Evolutionary conservation across 2,888 invertebrate genomes (phyloP).

Genomic region (Stenodema calcarata): DNA sequence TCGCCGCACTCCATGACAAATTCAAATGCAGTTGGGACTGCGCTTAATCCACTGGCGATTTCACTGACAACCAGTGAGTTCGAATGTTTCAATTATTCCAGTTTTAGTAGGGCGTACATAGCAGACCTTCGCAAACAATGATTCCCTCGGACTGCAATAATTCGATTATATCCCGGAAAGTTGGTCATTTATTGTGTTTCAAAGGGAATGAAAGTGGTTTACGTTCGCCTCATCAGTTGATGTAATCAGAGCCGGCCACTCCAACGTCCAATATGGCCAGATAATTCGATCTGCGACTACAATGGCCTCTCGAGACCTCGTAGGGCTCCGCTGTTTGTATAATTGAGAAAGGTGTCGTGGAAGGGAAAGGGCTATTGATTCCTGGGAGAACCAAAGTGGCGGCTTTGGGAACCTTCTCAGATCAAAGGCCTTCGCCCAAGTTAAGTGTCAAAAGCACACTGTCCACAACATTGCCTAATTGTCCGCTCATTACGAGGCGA

Average conservation of each 20-base stretch:
- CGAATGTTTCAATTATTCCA: too few relatives aligned
- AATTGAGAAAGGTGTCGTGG: constrained; percentile 47
- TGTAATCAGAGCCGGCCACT: constrained; percentile 2
- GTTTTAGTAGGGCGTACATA: too few relatives aligned
- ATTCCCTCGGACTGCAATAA: not conserved
- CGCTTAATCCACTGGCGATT: too few relatives aligned
- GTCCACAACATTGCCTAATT: constrained; percentile 50
- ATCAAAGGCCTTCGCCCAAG: constrained; percentile 34
- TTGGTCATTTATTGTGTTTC: not conserved
- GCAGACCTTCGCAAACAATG: not conserved
- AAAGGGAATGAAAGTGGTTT: not conserved
- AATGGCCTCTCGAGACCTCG: constrained; percentile 27
- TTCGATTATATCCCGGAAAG: not conserved
- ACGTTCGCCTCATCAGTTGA: not conserved
- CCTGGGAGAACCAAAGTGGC: not conserved
- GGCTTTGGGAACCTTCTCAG: not conserved
- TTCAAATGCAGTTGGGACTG: too few relatives aligned
- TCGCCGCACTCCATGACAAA: too few relatives aligned
- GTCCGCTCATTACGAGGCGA: constrained; percentile 44
- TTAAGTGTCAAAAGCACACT: constrained; percentile 50
- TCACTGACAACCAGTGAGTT: too few relatives aligned
- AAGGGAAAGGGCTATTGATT: constrained; percentile 42
- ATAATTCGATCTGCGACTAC: constrained; percentile 26
- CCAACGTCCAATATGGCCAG: constrained; percentile 12
- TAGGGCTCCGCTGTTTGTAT: constrained; percentile 39